phyloP scores from a whole-genome alignment of 2,113 vertebrate species.

The Machaerirhynchus nigripectus region DNA sequence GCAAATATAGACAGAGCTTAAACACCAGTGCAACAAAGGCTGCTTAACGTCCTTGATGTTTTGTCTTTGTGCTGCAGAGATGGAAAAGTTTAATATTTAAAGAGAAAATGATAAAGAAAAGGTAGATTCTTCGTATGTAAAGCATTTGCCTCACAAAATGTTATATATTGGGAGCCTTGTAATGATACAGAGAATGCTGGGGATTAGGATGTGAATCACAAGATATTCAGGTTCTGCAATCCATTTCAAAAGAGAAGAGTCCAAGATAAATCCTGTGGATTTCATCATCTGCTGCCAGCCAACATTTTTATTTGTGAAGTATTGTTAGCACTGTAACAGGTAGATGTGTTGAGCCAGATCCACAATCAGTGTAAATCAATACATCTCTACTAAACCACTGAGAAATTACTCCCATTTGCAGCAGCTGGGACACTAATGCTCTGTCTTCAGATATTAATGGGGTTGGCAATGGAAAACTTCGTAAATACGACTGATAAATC shows the following conservation, averaged over 20 bases:
- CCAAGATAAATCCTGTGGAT: slow-evolving; percentile 60
- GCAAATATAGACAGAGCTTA: neutral
- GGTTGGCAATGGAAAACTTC: neutral
- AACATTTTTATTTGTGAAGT: slow-evolving; percentile 62
- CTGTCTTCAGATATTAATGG: neutral
- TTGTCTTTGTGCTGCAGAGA: neutral
- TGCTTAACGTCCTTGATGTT: neutral
- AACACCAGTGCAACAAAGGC: neutral
- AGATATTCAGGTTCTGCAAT: slow-evolving; percentile 36
- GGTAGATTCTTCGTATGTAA: neutral
- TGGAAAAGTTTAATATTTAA: slow-evolving; percentile 7
- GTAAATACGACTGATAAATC: slow-evolving; percentile 5
- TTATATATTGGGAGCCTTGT: neutral
- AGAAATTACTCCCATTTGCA: neutral
- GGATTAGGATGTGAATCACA: slow-evolving; percentile 50
- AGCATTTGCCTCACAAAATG: slow-evolving; percentile 18
- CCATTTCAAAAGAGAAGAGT: slow-evolving; percentile 42
- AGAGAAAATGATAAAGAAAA: neutral
- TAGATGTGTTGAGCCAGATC: slow-evolving; percentile 32
- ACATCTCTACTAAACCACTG: neutral
- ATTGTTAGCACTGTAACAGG: slow-evolving; percentile 25
- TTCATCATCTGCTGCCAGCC: slow-evolving; percentile 56
- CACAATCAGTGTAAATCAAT: slow-evolving; percentile 25
- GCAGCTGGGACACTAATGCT: neutral
- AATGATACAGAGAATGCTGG: slow-evolving; percentile 38